Evolutionary conservation across 2,113 vertebrate species (phyloP), one percentile per base, ranked within the genome.

Genomic region (Porphyrio hochstetteri): DNA sequence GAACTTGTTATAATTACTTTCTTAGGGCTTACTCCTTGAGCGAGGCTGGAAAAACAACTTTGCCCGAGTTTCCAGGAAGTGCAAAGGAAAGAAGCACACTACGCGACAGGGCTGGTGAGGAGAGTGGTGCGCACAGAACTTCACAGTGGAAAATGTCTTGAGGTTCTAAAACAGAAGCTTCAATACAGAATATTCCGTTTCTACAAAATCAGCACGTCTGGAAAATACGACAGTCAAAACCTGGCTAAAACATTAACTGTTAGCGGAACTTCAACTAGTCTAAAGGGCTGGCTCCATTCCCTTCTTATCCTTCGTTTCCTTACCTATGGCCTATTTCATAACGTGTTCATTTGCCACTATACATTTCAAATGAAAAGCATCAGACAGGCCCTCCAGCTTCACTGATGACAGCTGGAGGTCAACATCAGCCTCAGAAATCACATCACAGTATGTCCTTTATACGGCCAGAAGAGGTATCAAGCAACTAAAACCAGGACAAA

Each of bases 51-150:
- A 79, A 69, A 65, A 33, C 67, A 50, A 40, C 50, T 82, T 61
- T 35, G 9, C 18, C 2, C 33, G 38, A 31, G 5, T 75, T 93
- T 60, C 44, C 59, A 71, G 70, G 35, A 76, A 68, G 70, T 3
- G 23, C 27, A 68, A 52, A 88, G 31, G 76, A 50, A 70, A 10
- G 17, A 74, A 76, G 57, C 4, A 14, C 19, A 3, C 25, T n/a
- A 48, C 11, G 10, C 0, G 0, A 21, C 8, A 50, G 64, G 50
- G 64, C 24, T 67, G 15, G 5, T 44, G 91, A 74, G 44, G 24
- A 24, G 25, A 86, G 69, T 20, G 4, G 14, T 4, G 27, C n/a
- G 25, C 27, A 3, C 44, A 10, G 31, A 83, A 53, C 48, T 44
- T 65, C 48, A 77, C 13, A 16, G n/a, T 19, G n/a, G 42, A 50